Evolutionary conservation across 2,113 vertebrate genomes (phyloP).

Genomic region (Hippocampus zosterae): DNA sequence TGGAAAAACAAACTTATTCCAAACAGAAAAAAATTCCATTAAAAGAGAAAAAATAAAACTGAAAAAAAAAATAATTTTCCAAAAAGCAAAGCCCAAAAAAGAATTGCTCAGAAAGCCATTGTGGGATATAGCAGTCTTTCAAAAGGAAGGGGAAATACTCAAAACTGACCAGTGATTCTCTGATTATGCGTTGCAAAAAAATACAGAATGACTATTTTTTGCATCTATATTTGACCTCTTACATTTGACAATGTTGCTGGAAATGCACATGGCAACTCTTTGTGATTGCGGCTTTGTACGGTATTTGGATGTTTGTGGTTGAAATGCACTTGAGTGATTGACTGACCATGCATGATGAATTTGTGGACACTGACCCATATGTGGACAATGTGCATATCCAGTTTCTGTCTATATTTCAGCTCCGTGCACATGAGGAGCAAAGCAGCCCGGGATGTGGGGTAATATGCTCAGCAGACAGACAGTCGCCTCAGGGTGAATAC

Average conservation of each 20-base stretch:
- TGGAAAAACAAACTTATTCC: too few species aligned
- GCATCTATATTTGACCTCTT: neutral
- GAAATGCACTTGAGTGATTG: conserved; percentile 27
- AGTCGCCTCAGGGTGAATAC: conserved; percentile 63
- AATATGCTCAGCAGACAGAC: conserved; percentile 67
- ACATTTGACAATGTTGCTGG: neutral
- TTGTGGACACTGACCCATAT: conserved; percentile 56
- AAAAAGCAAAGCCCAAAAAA: too few species aligned
- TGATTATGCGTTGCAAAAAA: too few species aligned
- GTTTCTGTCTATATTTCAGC: conserved; percentile 39
- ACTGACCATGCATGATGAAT: conserved; percentile 33
- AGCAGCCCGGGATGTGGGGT: conserved; percentile 47
- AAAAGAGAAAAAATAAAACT: too few species aligned
- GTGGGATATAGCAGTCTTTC: too few species aligned
- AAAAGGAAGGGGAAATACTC: too few species aligned
- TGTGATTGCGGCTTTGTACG: conserved; percentile 6
- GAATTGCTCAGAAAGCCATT: too few species aligned
- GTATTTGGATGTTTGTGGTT: conserved; percentile 13
- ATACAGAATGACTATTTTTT: too few species aligned
- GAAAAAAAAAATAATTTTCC: too few species aligned
- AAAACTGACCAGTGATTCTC: too few species aligned
- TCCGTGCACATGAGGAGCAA: conserved; percentile 30
- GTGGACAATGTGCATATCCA: conserved; percentile 34
- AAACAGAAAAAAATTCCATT: too few species aligned
- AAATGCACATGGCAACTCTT: conserved; percentile 10